Base-by-base conservation (phyloP, 2,797 vertebrate species). In the Myoxocephalus aenaeus region DNA sequence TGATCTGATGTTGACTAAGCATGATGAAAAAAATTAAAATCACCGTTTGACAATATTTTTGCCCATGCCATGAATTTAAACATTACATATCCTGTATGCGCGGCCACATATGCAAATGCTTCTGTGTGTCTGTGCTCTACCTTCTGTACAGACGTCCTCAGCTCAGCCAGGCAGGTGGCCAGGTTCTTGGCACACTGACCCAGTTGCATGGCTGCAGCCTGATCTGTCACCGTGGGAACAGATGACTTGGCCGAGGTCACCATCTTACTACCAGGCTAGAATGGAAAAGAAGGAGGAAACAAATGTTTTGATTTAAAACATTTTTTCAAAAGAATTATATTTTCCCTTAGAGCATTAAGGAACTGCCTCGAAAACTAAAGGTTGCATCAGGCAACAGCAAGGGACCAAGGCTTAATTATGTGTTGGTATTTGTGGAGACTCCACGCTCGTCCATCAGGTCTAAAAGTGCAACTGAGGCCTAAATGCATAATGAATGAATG, bases 181-280 rank as follows among this genome's bases (percentile, higher is more conserved):
- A 99, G 96, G 82, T 99, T 99, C 93, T 99, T 99, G 61, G 98
- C 97, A 89, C 98, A 99, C 70, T 99, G 97, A 85, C 98, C 97
- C 78, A 99, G 93, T 85, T 99, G 98, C 98, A 99, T 99, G 40
- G 98, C 97, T 10, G 98, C 98, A 4, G 98, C 97, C 92, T 99
- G 98, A 90, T 99, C 97, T 0, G 96, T 95, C 85, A 99, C 98
- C 0, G 97, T 99, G 64, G 98, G 98, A 59, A 99, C 97, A 0
- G 98, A 97, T 0, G 98, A 98, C 92, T 99, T 99, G 50, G 98
- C 96, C 0, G 98, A 99, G 1, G 97, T 95, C 89, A 99, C 98
- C 98, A 99, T 99, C 91, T 98, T 99, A 93, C 97, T 98, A 75
- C 98, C 98, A 17, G 98, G 97, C 98, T 99, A 54, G 46, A 53